Percentiles rank a stretch among this genome's conserved stretches.
Conservation (phyloP, 2,113 vertebrate genomes). For the Eleginops maclovinus region DNA sequence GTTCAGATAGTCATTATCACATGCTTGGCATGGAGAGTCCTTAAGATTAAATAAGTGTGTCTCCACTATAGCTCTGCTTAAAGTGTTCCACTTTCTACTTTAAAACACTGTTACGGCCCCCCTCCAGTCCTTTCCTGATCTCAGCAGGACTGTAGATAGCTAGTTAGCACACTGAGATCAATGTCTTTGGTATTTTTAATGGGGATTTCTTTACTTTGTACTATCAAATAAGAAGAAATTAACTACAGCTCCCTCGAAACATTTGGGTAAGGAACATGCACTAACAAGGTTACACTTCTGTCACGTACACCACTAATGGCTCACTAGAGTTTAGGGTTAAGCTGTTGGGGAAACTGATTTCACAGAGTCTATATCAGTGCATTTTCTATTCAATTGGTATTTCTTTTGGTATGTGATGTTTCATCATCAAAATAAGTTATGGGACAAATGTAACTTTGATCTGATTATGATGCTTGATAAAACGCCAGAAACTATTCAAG, state of each 20-base stretch:
- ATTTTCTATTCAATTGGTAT: no score
- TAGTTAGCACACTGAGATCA: not conserved
- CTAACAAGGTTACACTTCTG: no score
- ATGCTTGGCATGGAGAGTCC: constrained; percentile 47
- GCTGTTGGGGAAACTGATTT: not conserved
- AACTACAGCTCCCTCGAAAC: not conserved
- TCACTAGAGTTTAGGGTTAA: not conserved
- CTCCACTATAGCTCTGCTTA: constrained; percentile 34
- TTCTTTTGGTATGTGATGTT: no score
- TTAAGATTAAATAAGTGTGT: not conserved
- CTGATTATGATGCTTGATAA: no score
- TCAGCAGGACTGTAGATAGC: not conserved
- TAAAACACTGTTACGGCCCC: not conserved
- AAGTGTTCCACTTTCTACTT: constrained; percentile 34
- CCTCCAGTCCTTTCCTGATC: not conserved
- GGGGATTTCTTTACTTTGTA: not conserved
- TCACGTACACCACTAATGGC: not conserved
- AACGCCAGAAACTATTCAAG: no score
- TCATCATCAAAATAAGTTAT: no score
- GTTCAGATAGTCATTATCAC: constrained; percentile 62
- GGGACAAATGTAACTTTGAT: no score
- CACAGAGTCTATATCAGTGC: not conserved
- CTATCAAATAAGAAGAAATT: not conserved
- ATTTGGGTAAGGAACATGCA: not conserved
- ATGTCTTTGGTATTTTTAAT: not conserved